Evolutionary conservation across 30 jellyfish, hydroid and myxozoan genomes (phyloP).

Genomic region (Aurelia coerulea): DNA sequence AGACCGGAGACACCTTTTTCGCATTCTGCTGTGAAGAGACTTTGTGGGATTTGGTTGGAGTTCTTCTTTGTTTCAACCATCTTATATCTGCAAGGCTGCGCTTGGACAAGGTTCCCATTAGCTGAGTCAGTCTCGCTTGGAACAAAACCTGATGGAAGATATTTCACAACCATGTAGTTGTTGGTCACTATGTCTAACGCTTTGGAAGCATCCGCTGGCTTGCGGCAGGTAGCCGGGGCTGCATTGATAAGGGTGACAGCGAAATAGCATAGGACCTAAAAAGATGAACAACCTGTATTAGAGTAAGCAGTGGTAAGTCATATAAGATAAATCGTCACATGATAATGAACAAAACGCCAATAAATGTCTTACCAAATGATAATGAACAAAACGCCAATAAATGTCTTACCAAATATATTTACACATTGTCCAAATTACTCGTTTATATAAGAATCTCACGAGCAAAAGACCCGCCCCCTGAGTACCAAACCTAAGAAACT

Average conservation of each 20-base stretch:
- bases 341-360: too few species aligned
- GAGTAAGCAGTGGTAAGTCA: too few species aligned
- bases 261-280: neutral
- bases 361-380: too few species aligned
- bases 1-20: conserved; percentile 1
- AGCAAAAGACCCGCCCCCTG: too few species aligned
- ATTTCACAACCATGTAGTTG: conserved; percentile 8
- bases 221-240: conserved; percentile 33
- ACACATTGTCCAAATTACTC: too few species aligned
- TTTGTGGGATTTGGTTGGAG: conserved; percentile 39
- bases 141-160: conserved; percentile 6
- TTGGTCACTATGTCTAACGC: conserved; percentile 15
- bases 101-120: neutral
- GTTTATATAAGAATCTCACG: too few species aligned
- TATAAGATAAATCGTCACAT: too few species aligned
- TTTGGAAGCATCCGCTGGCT: conserved; percentile 3
- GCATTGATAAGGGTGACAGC: neutral
- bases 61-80: conserved; percentile 64
- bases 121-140: neutral
- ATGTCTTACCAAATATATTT: too few species aligned
- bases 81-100: conserved; percentile 18
- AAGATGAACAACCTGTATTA: too few species aligned
- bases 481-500: too few species aligned
- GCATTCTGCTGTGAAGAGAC: conserved; percentile 51
- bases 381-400: too few species aligned